Conservation (phyloP, 2,113 vertebrate genomes). For the Alaudala cheleensis region DNA sequence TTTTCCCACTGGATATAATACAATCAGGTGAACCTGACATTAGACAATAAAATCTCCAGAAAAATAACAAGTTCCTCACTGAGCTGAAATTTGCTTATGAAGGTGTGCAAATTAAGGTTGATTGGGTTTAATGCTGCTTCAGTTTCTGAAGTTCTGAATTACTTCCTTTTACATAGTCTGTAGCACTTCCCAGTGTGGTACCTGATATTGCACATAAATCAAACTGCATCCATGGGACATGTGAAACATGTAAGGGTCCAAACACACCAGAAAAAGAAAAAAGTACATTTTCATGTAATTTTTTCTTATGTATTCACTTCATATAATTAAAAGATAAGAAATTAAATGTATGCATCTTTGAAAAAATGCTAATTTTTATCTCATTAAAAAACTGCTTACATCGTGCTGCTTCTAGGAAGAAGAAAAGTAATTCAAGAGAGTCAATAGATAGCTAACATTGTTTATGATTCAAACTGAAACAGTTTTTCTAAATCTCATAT, state of each 20-base stretch:
- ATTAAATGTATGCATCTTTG: not conserved
- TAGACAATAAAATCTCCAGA: not conserved
- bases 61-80: not conserved
- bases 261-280: not conserved
- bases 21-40: not conserved
- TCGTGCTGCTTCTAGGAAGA: not conserved
- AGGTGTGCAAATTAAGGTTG: not conserved
- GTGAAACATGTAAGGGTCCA: not conserved
- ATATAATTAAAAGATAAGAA: not conserved
- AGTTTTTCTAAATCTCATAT: not conserved
- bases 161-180: not conserved
- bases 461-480: not conserved
- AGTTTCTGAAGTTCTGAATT: not conserved
- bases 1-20: not conserved
- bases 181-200: not conserved
- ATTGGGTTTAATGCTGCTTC: not conserved
- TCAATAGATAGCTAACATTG: not conserved
- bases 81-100: not conserved
- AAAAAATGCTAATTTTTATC: not conserved
- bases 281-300: accelerated
- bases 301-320: not conserved
- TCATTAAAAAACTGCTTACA: not conserved
- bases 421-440: not conserved
- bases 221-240: not conserved
- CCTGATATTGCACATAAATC: not conserved